Percentiles rank a stretch among this genome's conserved stretches.
Conservation (phyloP, 2,797 vertebrate species). For the Adrianichthys oophorus region DNA sequence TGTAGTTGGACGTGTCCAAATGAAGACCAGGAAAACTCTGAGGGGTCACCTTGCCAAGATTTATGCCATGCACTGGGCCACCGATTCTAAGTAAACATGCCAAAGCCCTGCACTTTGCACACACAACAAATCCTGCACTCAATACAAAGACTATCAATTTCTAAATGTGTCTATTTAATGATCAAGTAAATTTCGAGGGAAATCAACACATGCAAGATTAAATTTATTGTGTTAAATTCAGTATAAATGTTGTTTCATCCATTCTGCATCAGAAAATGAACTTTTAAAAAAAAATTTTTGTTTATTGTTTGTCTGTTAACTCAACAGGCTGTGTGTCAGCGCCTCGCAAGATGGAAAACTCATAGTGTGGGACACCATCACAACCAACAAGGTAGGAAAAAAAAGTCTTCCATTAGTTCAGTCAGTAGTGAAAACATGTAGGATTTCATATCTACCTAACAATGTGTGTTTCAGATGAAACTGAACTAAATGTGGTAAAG, state of each 20-base stretch:
- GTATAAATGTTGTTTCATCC: neutral
- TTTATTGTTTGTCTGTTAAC: neutral
- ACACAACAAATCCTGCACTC: too few species aligned
- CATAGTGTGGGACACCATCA: slow-evolving; percentile 96
- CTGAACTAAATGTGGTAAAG: neutral
- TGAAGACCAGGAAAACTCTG: slow-evolving; percentile 92
- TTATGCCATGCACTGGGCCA: slow-evolving; percentile 97
- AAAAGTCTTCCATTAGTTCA: neutral
- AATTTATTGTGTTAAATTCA: neutral
- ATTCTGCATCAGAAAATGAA: too few species aligned
- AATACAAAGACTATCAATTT: too few species aligned
- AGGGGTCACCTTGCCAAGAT: slow-evolving; percentile 97
- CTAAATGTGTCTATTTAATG: too few species aligned
- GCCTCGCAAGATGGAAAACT: slow-evolving; percentile 98
- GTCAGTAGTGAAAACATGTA: neutral
- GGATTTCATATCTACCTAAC: neutral
- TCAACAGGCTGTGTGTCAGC: slow-evolving; percentile 89
- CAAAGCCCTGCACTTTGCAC: neutral
- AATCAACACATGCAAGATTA: too few species aligned
- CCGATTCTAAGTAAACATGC: slow-evolving; percentile 86
- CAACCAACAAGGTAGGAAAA: slow-evolving; percentile 91
- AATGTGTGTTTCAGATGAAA: neutral
- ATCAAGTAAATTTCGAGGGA: too few species aligned
- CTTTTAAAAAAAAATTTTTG: rapidly evolving
- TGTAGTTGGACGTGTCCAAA: slow-evolving; percentile 86